These are phyloP conservation scores for Oncorhynchus tshawytscha DNA, from an alignment of 2,113 vertebrate genomes.

Conservation along the genomic window DNA sequence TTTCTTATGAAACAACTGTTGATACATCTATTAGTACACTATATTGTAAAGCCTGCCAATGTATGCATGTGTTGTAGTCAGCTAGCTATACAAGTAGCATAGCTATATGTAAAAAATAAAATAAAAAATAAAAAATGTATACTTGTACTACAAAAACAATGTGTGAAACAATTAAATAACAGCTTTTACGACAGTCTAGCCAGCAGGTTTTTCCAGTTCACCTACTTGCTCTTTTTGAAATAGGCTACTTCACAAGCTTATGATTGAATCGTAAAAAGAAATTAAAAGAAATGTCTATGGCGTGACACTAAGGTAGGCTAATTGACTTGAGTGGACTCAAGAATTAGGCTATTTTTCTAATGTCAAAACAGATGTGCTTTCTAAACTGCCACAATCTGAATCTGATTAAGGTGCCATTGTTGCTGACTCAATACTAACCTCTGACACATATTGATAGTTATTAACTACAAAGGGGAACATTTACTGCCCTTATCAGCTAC, in stretches of 20 bases:
- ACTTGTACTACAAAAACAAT: no score
- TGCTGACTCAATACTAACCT: no score
- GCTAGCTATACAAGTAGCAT: background rate
- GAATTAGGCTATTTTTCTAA: no score
- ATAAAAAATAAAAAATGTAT: fast-evolving
- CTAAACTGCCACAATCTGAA: background rate
- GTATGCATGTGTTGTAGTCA: background rate
- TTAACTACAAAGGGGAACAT: background rate
- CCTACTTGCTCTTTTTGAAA: background rate
- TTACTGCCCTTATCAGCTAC: background rate
- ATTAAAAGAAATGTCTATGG: background rate
- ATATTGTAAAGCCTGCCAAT: background rate
- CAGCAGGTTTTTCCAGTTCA: conserved; percentile 68
- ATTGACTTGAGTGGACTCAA: background rate
- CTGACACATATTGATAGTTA: background rate
- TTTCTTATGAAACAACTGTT: background rate
- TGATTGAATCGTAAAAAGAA: background rate
- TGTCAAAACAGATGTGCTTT: background rate
- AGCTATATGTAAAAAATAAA: no score
- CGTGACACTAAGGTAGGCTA: background rate
- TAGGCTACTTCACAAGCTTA: background rate
- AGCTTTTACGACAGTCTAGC: conserved; percentile 25
- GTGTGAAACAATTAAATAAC: background rate
- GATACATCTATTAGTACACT: background rate
- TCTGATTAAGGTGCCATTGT: no score